Conservation (phyloP, 2,888 invertebrate species). For the Rhopalosiphum nymphaeae region DNA sequence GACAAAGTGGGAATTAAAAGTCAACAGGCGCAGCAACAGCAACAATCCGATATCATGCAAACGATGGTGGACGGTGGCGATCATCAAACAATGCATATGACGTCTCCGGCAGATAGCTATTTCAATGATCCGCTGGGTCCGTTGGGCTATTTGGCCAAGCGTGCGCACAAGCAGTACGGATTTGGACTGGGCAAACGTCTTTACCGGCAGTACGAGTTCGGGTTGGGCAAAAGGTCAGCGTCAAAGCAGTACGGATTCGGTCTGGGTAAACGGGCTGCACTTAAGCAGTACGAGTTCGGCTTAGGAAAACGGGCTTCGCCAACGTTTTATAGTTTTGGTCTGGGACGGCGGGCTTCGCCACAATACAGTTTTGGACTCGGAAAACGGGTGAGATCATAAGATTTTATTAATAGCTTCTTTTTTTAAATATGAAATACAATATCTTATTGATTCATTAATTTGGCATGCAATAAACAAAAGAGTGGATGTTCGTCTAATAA, state of each 20-base stretch:
- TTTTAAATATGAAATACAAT: neutral
- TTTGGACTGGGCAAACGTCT: slow-evolving; percentile 65
- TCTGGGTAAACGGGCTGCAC: slow-evolving; percentile 71
- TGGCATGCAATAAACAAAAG: neutral
- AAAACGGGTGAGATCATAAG: slow-evolving; percentile 40
- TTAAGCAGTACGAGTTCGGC: slow-evolving; percentile 73
- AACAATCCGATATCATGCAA: slow-evolving; percentile 44
- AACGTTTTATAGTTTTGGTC: slow-evolving; percentile 69
- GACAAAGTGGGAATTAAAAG: neutral
- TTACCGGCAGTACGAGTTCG: slow-evolving; percentile 68
- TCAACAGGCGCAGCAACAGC: slow-evolving; percentile 47
- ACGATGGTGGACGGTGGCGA: slow-evolving; percentile 1
- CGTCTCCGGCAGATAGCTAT: slow-evolving; percentile 13
- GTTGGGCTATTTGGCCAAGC: slow-evolving; percentile 32
- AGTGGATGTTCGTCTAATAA: neutral
- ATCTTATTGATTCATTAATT: neutral
- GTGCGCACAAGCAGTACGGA: slow-evolving; percentile 58
- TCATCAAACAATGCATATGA: neutral
- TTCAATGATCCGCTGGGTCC: slow-evolving; percentile 15
- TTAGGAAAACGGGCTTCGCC: slow-evolving; percentile 73
- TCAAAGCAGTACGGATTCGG: slow-evolving; percentile 76
- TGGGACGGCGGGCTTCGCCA: slow-evolving; percentile 66
- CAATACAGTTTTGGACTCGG: slow-evolving; percentile 60
- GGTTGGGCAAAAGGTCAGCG: slow-evolving; percentile 69
- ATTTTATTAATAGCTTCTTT: neutral